Evolutionary conservation across 2,888 invertebrate species (phyloP), one percentile per base, ranked within the genome.

Genomic region (Hydriomena furcata): DNA sequence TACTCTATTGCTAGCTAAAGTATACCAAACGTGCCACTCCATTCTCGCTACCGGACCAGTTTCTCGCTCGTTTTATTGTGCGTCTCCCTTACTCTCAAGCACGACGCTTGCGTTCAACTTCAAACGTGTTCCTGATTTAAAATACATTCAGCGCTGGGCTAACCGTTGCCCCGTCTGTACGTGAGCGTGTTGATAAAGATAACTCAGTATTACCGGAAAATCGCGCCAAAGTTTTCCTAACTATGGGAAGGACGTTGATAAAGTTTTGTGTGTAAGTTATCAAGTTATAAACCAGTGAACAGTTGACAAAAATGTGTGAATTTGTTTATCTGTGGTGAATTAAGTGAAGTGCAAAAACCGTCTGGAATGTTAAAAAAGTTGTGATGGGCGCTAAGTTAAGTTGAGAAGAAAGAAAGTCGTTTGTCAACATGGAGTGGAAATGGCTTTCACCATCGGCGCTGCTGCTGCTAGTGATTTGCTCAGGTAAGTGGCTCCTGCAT

Each of bases 401-500:
- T 65, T 61, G 71, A 74, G 74, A 63, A 70, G 72, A 69, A 71
- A 81, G 81, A 86, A 86, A 85, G 84, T 85, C 72, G 68, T 62
- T 71, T 68, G 73, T 63, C 72, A 76, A 73, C 74, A 89, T 89
- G 89, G 79, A 79, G 78, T 77, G 68, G 76, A 70, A 76, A 70
- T 71, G 81, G 78, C 77, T 89, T 86, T 88, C 87, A 79, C 87
- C 81, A 69, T 76, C 84, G 74, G 78, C 76, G 76, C 76, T 84
- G 79, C 74, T 84, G 79, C 74, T 87, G 81, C 73, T 86, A 79
- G 73, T 87, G 79, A 82, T 87, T 76, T 86, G 84, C 80, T 74
- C 87, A 84, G 89, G 89, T 90, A 89, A 88, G 87, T 77, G 79
- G 74, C 71, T 75, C 65, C 77, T 73, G 77, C 76, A 78, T 76